A percentile compares a stretch with the other conserved stretches of the same genome.
Conservation (phyloP, 2,113 vertebrate genomes). For the Formicarius rufipectus region DNA sequence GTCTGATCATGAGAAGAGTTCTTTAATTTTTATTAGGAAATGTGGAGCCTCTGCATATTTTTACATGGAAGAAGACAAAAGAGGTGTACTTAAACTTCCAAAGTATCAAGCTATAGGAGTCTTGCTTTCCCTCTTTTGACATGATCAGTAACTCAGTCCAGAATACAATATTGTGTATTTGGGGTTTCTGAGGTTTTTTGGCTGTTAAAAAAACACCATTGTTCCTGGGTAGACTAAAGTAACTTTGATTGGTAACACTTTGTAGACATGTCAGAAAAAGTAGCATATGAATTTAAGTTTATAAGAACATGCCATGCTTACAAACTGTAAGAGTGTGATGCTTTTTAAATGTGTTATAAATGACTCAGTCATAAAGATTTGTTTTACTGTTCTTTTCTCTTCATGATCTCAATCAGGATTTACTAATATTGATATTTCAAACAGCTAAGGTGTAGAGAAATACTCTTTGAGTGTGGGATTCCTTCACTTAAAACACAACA, state of each 20-base stretch:
- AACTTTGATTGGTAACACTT: neutral
- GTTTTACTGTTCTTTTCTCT: neutral
- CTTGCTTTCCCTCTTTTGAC: neutral
- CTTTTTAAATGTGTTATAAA: neutral
- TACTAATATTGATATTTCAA: neutral
- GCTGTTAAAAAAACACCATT: neutral
- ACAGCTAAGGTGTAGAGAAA: neutral
- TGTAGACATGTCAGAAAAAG: neutral
- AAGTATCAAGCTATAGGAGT: neutral
- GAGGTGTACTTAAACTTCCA: neutral
- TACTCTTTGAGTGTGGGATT: neutral
- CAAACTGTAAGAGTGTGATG: too few species aligned
- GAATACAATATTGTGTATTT: neutral
- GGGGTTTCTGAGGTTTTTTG: rapidly evolving
- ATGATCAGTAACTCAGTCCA: neutral
- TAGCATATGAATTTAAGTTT: neutral
- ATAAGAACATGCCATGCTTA: neutral
- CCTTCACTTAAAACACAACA: neutral
- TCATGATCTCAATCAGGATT: neutral
- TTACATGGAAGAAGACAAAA: neutral
- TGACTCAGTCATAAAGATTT: neutral
- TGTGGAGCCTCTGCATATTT: neutral
- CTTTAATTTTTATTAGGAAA: neutral
- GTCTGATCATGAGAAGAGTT: neutral
- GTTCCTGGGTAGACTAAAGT: neutral